These are phyloP conservation scores for human (Homo sapiens) DNA, from an alignment of 2,113 vertebrate species.

Conservation along the genomic window DNA sequence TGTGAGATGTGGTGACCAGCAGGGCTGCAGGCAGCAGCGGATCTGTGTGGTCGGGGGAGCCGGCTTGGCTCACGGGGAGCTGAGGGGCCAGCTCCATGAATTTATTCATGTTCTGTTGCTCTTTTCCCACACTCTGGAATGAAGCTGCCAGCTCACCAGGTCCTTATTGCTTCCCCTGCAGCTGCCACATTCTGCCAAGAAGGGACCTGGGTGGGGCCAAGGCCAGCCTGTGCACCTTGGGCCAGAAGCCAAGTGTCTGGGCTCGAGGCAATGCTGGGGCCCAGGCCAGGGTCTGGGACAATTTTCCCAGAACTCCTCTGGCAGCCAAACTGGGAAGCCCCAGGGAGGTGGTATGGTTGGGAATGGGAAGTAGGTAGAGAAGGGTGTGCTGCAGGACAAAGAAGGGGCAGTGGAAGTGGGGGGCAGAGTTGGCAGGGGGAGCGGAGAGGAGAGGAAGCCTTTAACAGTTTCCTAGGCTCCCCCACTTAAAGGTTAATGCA, in stretches of 20 bases:
- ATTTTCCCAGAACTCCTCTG: background rate
- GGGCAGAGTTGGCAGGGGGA: background rate
- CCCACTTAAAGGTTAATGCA: background rate
- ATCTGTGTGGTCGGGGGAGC: slow-evolving; percentile 60
- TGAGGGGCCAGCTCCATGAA: slow-evolving; percentile 77
- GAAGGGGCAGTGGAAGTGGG: background rate
- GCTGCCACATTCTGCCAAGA: slow-evolving; percentile 66
- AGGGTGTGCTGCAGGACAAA: background rate
- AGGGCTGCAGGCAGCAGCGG: slow-evolving; percentile 59
- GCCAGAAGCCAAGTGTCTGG: slow-evolving; percentile 50
- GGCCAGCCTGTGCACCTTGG: background rate
- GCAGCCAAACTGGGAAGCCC: background rate
- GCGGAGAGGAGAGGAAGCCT: background rate
- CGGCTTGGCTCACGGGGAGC: slow-evolving; percentile 72
- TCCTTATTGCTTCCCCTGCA: slow-evolving; percentile 73
- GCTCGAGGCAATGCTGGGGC: background rate
- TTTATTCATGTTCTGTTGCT: slow-evolving; percentile 85
- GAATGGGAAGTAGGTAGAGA: background rate
- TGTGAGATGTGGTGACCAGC: slow-evolving; percentile 62
- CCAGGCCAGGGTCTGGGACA: background rate
- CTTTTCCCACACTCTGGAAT: slow-evolving; percentile 74
- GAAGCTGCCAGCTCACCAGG: slow-evolving; percentile 76
- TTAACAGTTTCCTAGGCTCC: background rate
- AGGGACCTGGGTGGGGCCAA: slow-evolving; percentile 45
- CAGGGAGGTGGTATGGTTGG: background rate